Percentiles rank a stretch among this genome's conserved stretches.
Conservation (phyloP, 2,113 vertebrate genomes). For the Stigmatopora argus region DNA sequence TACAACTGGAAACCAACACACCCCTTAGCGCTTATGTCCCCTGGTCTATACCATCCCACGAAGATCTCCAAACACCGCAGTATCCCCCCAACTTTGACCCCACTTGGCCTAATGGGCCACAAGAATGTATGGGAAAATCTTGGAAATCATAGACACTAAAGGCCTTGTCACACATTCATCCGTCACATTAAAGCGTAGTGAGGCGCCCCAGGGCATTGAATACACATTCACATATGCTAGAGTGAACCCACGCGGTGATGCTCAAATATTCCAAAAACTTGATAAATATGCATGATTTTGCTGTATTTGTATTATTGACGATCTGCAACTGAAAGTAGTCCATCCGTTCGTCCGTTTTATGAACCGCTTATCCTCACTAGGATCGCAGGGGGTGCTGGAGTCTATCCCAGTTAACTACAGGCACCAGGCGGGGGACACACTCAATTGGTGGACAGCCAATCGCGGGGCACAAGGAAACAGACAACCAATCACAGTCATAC, state of each 20-base stretch:
- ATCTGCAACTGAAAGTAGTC: too few relatives aligned
- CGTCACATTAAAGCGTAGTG: constrained; percentile 33
- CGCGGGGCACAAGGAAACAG: too few relatives aligned
- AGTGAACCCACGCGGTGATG: neutral
- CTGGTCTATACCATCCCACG: neutral
- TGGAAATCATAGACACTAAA: constrained; percentile 25
- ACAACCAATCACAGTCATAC: too few relatives aligned
- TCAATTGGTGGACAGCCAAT: too few relatives aligned
- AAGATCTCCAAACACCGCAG: constrained; percentile 20
- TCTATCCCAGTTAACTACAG: too few relatives aligned
- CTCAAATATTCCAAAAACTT: neutral
- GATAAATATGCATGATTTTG: constrained; percentile 14
- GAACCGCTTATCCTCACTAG: too few relatives aligned
- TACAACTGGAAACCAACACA: neutral
- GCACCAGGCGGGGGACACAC: too few relatives aligned
- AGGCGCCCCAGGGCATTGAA: constrained; percentile 29
- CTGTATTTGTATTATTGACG: neutral
- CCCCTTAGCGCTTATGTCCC: neutral
- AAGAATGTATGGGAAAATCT: constrained; percentile 34
- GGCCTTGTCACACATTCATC: constrained; percentile 41
- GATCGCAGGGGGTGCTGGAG: too few relatives aligned
- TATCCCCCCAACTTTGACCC: constrained; percentile 12
- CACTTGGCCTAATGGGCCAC: constrained; percentile 17
- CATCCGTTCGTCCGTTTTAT: too few relatives aligned
- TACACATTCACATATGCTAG: constrained; percentile 7